Conservation (phyloP, 2,113 vertebrate species). For the Melozone crissalis region DNA sequence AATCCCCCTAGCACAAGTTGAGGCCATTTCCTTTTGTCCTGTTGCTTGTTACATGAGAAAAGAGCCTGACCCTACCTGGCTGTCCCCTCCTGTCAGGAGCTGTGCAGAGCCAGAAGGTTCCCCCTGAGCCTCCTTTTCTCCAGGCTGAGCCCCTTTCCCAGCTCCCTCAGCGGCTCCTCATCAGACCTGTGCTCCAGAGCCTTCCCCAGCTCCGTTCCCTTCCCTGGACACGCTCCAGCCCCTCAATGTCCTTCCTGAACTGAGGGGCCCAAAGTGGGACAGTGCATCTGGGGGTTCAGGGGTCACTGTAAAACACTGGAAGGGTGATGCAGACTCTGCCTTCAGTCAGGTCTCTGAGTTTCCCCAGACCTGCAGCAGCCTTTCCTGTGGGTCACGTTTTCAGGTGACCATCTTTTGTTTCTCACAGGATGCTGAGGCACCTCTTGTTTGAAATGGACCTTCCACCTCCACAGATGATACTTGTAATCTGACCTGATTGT, state of each 20-base stretch:
- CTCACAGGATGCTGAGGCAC: background rate
- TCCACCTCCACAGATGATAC: background rate
- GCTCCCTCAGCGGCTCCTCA: background rate
- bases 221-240: background rate
- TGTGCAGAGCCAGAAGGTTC: fast-evolving
- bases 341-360: background rate
- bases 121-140: background rate
- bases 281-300: background rate
- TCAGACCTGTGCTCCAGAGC: background rate
- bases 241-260: fast-evolving
- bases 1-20: background rate
- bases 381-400: background rate
- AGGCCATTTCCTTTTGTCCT: background rate
- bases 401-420: background rate
- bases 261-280: background rate
- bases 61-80: fast-evolving
- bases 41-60: background rate
- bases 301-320: background rate
- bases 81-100: background rate
- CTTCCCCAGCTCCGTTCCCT: background rate
- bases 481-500: background rate
- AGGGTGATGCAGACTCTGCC: background rate
- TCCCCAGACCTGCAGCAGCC: background rate
- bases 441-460: background rate
- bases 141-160: background rate